Evolutionary conservation across 2,888 invertebrate species (phyloP).

Genomic region (Mylabris sibirica): DNA sequence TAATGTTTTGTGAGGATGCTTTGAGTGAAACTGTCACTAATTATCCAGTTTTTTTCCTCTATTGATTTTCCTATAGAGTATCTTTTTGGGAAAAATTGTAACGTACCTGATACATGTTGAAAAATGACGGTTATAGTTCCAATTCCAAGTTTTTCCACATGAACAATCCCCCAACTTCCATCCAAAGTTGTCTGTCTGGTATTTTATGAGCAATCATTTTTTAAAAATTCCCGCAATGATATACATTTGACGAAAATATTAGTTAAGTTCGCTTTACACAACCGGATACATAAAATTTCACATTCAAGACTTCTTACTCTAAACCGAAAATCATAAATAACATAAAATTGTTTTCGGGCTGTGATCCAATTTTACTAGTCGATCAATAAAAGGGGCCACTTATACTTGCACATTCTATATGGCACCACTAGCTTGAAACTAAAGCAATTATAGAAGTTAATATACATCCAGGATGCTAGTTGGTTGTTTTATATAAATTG

Average conservation of each 20-base stretch:
- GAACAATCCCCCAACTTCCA: not conserved
- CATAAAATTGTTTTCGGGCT: not conserved
- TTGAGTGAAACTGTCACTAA: too few relatives aligned
- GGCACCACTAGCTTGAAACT: not conserved
- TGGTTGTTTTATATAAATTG: not conserved
- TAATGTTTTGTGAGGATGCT: conserved; percentile 19
- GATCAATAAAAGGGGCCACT: not conserved
- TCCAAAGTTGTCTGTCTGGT: not conserved
- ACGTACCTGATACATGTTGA: not conserved
- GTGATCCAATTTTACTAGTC: not conserved
- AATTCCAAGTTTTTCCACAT: not conserved
- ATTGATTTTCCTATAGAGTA: not conserved
- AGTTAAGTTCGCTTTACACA: not conserved
- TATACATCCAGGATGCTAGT: not conserved
- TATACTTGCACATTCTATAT: not conserved
- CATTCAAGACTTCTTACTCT: not conserved
- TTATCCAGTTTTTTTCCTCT: not conserved
- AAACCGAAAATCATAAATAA: not conserved
- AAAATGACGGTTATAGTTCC: not conserved
- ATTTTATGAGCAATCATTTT: not conserved
- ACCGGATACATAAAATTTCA: conserved; percentile 4
- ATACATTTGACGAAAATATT: not conserved
- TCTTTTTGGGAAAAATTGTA: not conserved
- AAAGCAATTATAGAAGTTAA: not conserved
- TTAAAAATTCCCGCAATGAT: not conserved